phyloP scores from a whole-genome alignment of 53 echinoderm and acorn worm species.

The Mesocentrotus franciscanus region DNA sequence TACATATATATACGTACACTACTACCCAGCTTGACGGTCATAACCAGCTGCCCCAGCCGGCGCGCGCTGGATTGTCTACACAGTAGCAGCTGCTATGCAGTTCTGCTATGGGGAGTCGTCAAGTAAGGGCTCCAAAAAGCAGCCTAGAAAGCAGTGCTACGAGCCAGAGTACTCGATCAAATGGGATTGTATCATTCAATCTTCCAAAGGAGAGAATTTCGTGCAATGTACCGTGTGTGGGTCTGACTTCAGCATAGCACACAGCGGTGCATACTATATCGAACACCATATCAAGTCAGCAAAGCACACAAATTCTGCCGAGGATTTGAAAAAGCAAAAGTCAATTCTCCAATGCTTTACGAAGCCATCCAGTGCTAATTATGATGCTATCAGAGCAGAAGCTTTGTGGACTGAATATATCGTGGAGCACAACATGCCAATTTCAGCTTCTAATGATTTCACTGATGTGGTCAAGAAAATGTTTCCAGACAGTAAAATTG shows the following conservation, averaged over 20 bases:
- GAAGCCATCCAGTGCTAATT: not conserved
- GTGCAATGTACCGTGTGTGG: conserved; percentile 5
- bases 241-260: conserved; percentile 33
- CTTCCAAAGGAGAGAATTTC: not conserved
- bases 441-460: no score
- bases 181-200: conserved; percentile 15
- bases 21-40: not conserved
- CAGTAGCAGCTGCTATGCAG: not conserved
- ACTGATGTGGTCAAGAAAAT: no score
- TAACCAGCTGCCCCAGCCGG: not conserved
- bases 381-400: no score
- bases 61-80: not conserved
- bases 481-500: no score
- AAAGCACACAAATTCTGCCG: conserved; percentile 7
- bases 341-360: not conserved
- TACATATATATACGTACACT: no score
- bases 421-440: no score
- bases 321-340: conserved; percentile 8
- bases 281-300: conserved; percentile 25
- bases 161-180: conserved; percentile 2
- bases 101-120: not conserved
- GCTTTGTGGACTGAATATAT: no score
- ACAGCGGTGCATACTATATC: not conserved
- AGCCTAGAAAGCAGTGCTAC: conserved; percentile 35
- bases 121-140: conserved; percentile 24